phyloP scores from a whole-genome alignment of 2,113 vertebrate genomes.

The Microtus oregoni region DNA sequence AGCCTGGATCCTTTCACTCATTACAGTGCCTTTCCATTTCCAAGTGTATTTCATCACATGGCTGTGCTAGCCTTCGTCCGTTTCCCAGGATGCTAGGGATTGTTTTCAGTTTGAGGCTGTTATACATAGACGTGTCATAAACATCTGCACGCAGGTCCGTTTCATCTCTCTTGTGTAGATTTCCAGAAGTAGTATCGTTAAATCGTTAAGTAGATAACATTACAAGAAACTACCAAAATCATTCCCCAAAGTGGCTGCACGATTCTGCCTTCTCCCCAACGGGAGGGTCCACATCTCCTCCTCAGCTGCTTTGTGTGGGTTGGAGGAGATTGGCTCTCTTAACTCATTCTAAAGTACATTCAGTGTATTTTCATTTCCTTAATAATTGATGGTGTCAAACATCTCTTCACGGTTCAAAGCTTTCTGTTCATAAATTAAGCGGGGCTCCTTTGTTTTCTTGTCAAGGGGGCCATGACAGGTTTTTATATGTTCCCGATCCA shows the following conservation, averaged over 20 bases:
- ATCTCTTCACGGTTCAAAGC: not conserved
- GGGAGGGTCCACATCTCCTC: not conserved
- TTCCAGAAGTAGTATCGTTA: not conserved
- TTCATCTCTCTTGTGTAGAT: not conserved
- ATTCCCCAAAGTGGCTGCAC: not conserved
- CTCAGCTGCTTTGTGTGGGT: not conserved
- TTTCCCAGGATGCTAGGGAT: not conserved
- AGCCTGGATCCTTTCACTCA: not conserved
- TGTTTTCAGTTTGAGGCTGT: not conserved
- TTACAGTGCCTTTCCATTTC: fast-evolving
- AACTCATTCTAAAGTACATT: not conserved
- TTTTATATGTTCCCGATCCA: not conserved
- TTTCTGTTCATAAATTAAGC: not conserved
- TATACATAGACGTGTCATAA: not conserved
- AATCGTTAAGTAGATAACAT: not conserved
- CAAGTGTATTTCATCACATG: not conserved
- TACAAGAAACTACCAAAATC: not conserved
- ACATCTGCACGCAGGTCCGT: not conserved
- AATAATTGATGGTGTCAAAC: not conserved
- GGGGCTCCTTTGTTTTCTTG: not conserved
- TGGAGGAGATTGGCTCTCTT: not conserved
- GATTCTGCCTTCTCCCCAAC: not conserved
- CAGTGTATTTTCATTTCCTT: not conserved
- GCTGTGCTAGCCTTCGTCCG: not conserved
- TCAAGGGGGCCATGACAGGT: not conserved